Evolutionary conservation across 2,113 vertebrate genomes (phyloP).

Genomic region (Oreotragus oreotragus): DNA sequence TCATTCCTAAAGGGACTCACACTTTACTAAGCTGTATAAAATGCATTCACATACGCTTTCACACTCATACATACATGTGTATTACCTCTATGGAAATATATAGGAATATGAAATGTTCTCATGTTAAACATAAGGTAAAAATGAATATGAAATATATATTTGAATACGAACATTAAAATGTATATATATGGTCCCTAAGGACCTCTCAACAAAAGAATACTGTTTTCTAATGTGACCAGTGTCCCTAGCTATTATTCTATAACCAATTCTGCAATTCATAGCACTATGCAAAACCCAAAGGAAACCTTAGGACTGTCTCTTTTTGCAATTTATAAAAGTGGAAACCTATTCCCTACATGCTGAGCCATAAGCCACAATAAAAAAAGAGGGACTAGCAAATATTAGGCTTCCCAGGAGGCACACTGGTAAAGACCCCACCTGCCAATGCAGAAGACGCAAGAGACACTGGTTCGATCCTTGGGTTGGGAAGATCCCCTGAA

Average conservation of each 20-base stretch:
- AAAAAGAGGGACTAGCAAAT: neutral
- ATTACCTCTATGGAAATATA: neutral
- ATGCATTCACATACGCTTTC: neutral
- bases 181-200: neutral
- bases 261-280: neutral
- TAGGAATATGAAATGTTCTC: neutral
- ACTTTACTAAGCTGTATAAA: neutral
- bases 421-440: neutral
- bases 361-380: neutral
- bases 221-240: neutral
- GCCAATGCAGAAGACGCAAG: neutral
- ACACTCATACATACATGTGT: neutral
- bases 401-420: neutral
- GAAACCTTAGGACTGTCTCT: neutral
- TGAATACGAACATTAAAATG: neutral
- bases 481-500: neutral
- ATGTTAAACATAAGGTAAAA: neutral
- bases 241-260: neutral
- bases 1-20: neutral
- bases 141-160: neutral
- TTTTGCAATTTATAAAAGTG: neutral
- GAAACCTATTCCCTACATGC: neutral
- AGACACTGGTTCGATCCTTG: neutral
- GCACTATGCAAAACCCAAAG: neutral
- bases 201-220: neutral